Base-by-base conservation (phyloP, 2,797 vertebrate genomes). In the Vireo griseus region DNA sequence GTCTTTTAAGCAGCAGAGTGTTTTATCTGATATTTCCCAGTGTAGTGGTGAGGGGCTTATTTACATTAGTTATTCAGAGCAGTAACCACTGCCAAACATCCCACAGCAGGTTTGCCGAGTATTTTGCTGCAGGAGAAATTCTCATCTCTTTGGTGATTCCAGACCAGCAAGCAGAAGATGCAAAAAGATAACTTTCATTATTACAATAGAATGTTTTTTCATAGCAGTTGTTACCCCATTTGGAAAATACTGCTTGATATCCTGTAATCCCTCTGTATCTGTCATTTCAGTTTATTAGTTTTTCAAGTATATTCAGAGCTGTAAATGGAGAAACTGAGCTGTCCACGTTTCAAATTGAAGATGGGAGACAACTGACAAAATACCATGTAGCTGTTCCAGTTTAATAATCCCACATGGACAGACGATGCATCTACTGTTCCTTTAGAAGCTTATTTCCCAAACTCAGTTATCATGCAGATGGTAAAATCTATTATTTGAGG, bases 261-360 rank as follows among this genome's bases (percentile, higher is more conserved):
- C 67, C 68, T 81, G 75, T 95, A 96, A 97, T 95, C 92, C 67
- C 71, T 93, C 65, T 86, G 58, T 79, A 96, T 81, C 92, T 97
- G 86, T 94, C 61, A 95, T 93, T 96, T 95, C 52, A 80, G 57
- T 96, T 97, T 95, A 94, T 96, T 96, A 92, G 92, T 69, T 97
- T 94, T 65, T 90, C 22, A 44, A 94, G 91, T 94, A 73, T 76
- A 94, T 93, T 95, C 92, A 95, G 94, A 55, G 86, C 95, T 92
- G 48, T 59, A 95, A 96, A 81, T 61, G 67, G 86, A 94, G 90
- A 96, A 89, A 65, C 80, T 47, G 85, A 65, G 35, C 66, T 95
- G 87, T 91, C 81, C 0, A 0, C 59, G 39, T 86, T 97, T 95
- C 92, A 83, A 52, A 95, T 65, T 91, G 91, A 93, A 96, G 86